These are phyloP conservation scores for Macroglossus sobrinus DNA, from an alignment of 2,113 vertebrate genomes.

Conservation along the genomic window DNA sequence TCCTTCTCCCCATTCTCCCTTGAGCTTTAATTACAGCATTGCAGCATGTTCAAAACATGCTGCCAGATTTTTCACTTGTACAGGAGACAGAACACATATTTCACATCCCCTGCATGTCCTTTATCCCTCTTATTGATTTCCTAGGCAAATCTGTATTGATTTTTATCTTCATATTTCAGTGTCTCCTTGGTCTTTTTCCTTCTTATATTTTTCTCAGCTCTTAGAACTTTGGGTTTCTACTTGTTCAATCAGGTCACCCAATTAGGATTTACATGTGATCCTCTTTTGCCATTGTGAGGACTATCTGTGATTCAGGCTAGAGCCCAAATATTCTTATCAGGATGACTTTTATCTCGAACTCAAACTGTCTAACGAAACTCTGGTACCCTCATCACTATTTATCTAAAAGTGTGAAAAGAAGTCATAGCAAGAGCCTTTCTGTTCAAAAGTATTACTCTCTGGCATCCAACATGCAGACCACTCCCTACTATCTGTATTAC, in stretches of 20 bases:
- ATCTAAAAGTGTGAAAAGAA: not conserved
- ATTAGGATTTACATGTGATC: slow-evolving; percentile 75
- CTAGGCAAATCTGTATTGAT: slow-evolving; percentile 75
- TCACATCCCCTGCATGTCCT: slow-evolving; percentile 62
- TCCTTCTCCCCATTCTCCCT: slow-evolving; percentile 77
- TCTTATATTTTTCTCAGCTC: slow-evolving; percentile 69
- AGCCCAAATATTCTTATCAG: slow-evolving; percentile 53
- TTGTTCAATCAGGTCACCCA: slow-evolving; percentile 67
- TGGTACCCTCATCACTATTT: not conserved
- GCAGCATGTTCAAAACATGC: slow-evolving; percentile 78
- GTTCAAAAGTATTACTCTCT: not conserved
- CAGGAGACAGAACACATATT: slow-evolving; percentile 68
- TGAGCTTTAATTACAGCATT: slow-evolving; percentile 85
- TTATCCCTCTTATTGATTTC: slow-evolving; percentile 77
- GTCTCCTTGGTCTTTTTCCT: slow-evolving; percentile 69
- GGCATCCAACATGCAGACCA: not conserved
- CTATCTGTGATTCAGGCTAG: slow-evolving; percentile 64
- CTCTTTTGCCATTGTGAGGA: slow-evolving; percentile 68
- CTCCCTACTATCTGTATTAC: not conserved
- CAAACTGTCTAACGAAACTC: not conserved
- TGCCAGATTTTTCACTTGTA: slow-evolving; percentile 72
- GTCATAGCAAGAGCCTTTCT: not conserved
- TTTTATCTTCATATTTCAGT: slow-evolving; percentile 80
- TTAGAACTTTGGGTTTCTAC: slow-evolving; percentile 71
- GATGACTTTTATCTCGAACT: slow-evolving; percentile 53